These are phyloP conservation scores for Diarsia mendica DNA, from an alignment of 2,888 invertebrate genomes.

Conservation along the genomic window DNA sequence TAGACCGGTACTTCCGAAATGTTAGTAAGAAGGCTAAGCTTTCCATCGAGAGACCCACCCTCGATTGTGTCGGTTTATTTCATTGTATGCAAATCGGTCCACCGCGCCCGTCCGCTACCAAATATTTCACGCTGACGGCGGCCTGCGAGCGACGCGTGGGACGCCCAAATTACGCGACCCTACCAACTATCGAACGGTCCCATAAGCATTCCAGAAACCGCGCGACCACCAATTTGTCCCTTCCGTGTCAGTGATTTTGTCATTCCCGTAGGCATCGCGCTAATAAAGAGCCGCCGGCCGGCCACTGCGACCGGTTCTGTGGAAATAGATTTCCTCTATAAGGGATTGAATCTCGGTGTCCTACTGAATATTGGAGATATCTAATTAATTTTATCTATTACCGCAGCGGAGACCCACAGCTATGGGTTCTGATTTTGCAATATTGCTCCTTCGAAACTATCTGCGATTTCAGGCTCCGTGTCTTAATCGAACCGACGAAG, in stretches of 20 bases:
- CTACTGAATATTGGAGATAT: conserved; percentile 71
- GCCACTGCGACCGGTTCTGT: conserved; percentile 68
- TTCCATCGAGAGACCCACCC: conserved; percentile 80
- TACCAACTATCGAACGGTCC: conserved; percentile 76
- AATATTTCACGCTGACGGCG: conserved; percentile 80
- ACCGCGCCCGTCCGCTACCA: conserved; percentile 83
- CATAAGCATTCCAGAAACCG: conserved; percentile 79
- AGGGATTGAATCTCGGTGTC: conserved; percentile 64
- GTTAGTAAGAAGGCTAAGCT: conserved; percentile 79
- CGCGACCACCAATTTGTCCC: conserved; percentile 84
- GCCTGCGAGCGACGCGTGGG: conserved; percentile 76
- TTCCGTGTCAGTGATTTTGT: conserved; percentile 83
- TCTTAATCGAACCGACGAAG: conserved; percentile 56
- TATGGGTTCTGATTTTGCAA: conserved; percentile 65
- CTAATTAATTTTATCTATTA: conserved; percentile 70
- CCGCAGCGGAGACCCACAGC: conserved; percentile 57
- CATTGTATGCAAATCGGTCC: conserved; percentile 87
- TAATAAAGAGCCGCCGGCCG: conserved; percentile 73
- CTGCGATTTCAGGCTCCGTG: conserved; percentile 53
- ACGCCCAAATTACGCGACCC: conserved; percentile 80
- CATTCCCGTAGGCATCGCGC: conserved; percentile 75
- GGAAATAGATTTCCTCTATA: conserved; percentile 74
- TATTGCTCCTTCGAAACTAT: conserved; percentile 64
- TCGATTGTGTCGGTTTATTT: conserved; percentile 78
- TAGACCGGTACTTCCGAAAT: conserved; percentile 86